Conservation (phyloP, 2,113 vertebrate species). For the Phrynosoma platyrhinos region DNA sequence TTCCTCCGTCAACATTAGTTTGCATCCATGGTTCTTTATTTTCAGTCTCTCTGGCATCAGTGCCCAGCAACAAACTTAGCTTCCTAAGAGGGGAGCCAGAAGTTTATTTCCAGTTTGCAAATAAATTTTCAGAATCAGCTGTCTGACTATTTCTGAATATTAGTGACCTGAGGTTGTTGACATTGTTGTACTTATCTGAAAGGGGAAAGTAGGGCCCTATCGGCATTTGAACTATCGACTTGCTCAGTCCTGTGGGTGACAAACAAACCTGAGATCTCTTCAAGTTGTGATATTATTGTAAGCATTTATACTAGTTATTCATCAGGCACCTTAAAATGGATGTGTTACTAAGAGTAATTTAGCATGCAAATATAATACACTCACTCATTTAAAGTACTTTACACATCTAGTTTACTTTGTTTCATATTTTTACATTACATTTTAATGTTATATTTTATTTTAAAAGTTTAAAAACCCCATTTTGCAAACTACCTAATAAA, state of each 20-base stretch:
- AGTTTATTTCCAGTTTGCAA: constrained; percentile 59
- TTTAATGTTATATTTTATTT: background rate
- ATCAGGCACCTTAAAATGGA: constrained; percentile 23
- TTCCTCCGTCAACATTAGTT: background rate
- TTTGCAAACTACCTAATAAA: background rate
- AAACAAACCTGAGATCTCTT: constrained; percentile 55
- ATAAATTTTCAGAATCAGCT: constrained; percentile 62
- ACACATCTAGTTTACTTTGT: background rate
- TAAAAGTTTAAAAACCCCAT: background rate
- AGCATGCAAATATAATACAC: background rate
- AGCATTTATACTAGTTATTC: background rate
- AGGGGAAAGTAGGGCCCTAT: constrained; percentile 44
- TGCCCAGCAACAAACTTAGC: constrained; percentile 13
- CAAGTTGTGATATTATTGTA: constrained; percentile 51
- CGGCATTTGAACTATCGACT: constrained; percentile 46
- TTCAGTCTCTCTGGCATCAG: constrained; percentile 5
- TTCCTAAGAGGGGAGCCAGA: constrained; percentile 42
- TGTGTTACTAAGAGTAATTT: background rate
- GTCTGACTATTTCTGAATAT: constrained; percentile 68
- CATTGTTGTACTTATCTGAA: constrained; percentile 65
- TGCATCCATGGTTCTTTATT: constrained; percentile 2
- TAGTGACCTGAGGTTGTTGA: constrained; percentile 64
- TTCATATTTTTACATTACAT: background rate
- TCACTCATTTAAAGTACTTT: background rate
- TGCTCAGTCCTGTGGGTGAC: constrained; percentile 25